Base-by-base conservation (phyloP, 2,888 invertebrate species). In the Hecatera dysodea region DNA sequence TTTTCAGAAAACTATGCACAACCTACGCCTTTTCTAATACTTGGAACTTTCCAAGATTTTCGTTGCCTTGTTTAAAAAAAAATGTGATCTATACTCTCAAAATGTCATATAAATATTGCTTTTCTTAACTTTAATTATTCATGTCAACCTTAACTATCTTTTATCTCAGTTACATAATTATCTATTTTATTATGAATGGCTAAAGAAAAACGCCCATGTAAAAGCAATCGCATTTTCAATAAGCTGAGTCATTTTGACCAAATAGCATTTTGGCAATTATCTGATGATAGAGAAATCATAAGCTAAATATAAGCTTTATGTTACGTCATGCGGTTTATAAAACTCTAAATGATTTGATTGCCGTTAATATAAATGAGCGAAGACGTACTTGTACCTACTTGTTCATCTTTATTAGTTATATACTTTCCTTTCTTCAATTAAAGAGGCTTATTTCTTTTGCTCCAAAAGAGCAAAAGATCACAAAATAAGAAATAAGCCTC, bases 251-350 rank as follows among this genome's bases (percentile, higher is more conserved):
- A 70, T 29, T 36, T 57, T 46, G n/a, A 52, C 12, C 2, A 29
- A 22, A 33, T 22, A 56, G 17, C 15, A 55, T 42, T 50, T 67
- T n/a, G 15, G 1, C 19, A 19, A 50, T 36, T 15, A 56, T n/a
- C 4, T 44, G 39, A 29, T 36, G 39, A 36, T 22, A 57, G 61
- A 27, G 71, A 74, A 78, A 74, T 62, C 50, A 46, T 44, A 36
- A 11, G 17, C 8, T n/a, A n/a, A n/a, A n/a, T n/a, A n/a, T n/a
- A n/a, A n/a, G n/a, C n/a, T 44, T 27, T 36, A 0, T 67, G 76
- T 70, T 71, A 52, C 27, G 71, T 78, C 71, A 70, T 74, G 39
- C 56, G 15, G 36, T 61, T 77, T 42, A 61, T 48, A 56, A 42
- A 77, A 50, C 7, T 27, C 5, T 17, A 1, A 7, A 15, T 29